Conservation (phyloP, 2,888 invertebrate species). For the Dasysyrphus albostriatus region DNA sequence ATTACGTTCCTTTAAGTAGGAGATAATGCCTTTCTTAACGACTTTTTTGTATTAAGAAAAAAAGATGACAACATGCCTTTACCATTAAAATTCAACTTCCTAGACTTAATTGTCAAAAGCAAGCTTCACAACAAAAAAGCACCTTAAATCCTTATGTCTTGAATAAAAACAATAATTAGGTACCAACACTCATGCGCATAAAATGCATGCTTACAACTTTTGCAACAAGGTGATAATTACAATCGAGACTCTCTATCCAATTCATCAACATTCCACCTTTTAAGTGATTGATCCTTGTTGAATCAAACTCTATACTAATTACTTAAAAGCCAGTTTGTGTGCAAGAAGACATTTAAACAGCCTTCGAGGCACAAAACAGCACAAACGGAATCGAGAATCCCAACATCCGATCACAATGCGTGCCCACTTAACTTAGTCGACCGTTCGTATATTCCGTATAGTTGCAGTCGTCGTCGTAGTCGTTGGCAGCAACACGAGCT, state of each 20-base stretch:
- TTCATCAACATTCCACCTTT: conserved; percentile 67
- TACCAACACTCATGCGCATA: neutral
- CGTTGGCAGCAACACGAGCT: conserved; percentile 44
- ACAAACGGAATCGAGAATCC: conserved; percentile 5
- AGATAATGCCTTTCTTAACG: neutral
- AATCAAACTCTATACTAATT: conserved; percentile 63
- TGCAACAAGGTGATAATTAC: conserved; percentile 68
- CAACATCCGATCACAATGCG: conserved; percentile 65
- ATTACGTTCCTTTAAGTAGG: neutral
- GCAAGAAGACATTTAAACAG: conserved; percentile 31
- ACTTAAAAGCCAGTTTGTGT: conserved; percentile 48
- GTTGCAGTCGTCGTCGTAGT: neutral
- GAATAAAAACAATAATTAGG: neutral
- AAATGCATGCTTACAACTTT: conserved; percentile 2
- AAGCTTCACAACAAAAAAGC: neutral
- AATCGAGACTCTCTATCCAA: conserved; percentile 49
- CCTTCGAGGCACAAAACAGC: conserved; percentile 4
- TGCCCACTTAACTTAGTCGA: conserved; percentile 54
- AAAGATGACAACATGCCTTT: neutral
- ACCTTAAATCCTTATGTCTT: neutral
- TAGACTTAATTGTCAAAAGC: neutral
- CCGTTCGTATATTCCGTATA: neutral
- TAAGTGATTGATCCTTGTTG: conserved; percentile 71
- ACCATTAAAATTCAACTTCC: conserved; percentile 17
- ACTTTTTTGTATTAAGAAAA: conserved; percentile 5